Conservation (phyloP, 2,113 vertebrate species). For the Struthidea cinerea region DNA sequence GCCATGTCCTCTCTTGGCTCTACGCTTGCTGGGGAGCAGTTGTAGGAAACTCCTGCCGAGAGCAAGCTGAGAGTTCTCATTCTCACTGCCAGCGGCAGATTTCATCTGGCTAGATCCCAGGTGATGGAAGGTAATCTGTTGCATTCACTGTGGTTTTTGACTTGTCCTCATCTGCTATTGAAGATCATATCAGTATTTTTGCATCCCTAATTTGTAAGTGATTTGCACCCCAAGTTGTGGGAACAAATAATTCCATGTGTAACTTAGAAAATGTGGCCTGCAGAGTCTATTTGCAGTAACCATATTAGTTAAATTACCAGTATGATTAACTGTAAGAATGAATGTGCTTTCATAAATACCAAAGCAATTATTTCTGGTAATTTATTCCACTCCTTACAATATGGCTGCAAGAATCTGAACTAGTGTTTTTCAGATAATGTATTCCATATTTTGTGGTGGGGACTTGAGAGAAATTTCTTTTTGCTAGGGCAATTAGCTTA, state of each 20-base stretch:
- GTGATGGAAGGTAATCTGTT: neutral
- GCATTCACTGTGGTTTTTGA: neutral
- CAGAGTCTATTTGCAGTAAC: constrained; percentile 30
- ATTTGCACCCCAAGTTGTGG: neutral
- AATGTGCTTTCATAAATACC: constrained; percentile 55
- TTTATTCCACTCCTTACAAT: constrained; percentile 23
- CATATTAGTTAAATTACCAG: constrained; percentile 44
- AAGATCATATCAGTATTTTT: neutral
- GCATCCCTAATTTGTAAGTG: neutral
- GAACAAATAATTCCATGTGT: neutral
- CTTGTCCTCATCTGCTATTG: neutral
- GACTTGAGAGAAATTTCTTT: neutral
- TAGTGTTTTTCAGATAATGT: neutral
- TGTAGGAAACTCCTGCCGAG: neutral
- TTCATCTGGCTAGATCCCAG: neutral
- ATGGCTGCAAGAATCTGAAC: neutral
- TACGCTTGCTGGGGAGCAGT: neutral
- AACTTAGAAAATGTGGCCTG: neutral
- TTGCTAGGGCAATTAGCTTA: neutral
- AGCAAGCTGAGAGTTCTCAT: neutral
- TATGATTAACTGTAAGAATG: constrained; percentile 39
- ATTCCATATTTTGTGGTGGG: neutral
- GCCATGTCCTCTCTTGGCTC: neutral
- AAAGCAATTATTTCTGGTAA: constrained; percentile 43
- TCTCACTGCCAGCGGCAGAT: neutral